A percentile compares a stretch with the other conserved stretches of the same genome.
These are phyloP conservation scores for Limosa lapponica DNA, from an alignment of 2,797 vertebrate species.

Conservation along the genomic window DNA sequence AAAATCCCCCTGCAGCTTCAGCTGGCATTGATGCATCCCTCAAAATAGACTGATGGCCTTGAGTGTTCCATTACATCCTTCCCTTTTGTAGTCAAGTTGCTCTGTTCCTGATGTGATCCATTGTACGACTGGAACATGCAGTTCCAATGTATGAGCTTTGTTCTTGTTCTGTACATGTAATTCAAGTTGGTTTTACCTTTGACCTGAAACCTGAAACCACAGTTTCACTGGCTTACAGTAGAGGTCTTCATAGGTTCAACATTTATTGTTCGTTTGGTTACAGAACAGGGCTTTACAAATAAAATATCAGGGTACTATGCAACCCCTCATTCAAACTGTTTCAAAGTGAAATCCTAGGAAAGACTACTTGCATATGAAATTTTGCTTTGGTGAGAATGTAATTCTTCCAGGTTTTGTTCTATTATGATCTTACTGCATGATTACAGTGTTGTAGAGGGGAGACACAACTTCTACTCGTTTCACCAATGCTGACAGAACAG, in stretches of 20 bases:
- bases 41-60: not conserved
- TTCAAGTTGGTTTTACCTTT: not conserved
- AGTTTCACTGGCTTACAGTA: not conserved
- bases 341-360: not conserved
- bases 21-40: not conserved
- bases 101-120: rapidly evolving
- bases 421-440: not conserved
- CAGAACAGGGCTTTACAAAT: not conserved
- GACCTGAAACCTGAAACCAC: not conserved
- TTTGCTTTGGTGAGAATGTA: not conserved
- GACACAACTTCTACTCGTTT: not conserved
- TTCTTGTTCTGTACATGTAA: not conserved
- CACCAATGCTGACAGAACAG: not conserved
- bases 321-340: not conserved
- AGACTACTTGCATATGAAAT: not conserved
- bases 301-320: not conserved
- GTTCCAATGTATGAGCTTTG: not conserved
- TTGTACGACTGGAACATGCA: not conserved
- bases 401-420: not conserved
- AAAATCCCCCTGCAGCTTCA: not conserved
- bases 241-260: not conserved
- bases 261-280: not conserved
- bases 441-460: not conserved
- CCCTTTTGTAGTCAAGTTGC: not conserved
- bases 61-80: not conserved